These are phyloP conservation scores for Brienomyrus longianalis DNA, from an alignment of 2,113 vertebrate species.

Conservation along the genomic window DNA sequence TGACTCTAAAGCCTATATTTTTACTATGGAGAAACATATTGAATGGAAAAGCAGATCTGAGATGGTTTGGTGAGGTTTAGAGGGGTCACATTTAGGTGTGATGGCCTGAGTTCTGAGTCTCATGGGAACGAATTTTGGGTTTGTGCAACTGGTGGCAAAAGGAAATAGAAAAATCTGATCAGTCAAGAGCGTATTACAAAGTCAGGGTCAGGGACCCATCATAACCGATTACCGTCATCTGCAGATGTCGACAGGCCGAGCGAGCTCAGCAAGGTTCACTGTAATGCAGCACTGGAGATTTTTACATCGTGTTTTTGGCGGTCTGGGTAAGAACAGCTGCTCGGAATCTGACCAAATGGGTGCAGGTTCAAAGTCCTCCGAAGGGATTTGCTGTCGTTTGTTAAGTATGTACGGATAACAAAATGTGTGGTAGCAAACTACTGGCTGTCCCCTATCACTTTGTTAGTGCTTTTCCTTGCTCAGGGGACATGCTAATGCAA, in stretches of 20 bases:
- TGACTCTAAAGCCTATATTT: constrained; percentile 28
- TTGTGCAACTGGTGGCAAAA: not conserved
- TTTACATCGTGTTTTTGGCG: not conserved
- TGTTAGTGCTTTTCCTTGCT: not conserved
- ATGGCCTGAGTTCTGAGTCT: not conserved
- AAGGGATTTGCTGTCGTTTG: not conserved
- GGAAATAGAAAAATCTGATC: not conserved
- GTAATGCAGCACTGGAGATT: not conserved
- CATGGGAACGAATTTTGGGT: constrained; percentile 7
- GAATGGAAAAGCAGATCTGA: constrained; percentile 31
- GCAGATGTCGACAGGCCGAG: not conserved
- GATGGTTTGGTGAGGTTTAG: constrained; percentile 33
- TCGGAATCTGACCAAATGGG: not conserved
- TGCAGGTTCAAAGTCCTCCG: not conserved
- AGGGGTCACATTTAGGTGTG: constrained; percentile 38
- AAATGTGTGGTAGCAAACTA: not conserved
- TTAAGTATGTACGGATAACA: not conserved
- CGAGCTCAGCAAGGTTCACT: not conserved
- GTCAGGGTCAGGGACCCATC: not conserved
- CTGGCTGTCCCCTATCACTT: not conserved
- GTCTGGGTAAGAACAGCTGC: not conserved
- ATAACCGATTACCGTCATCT: not conserved
- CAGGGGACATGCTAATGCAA: not conserved
- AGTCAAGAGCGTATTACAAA: not conserved
- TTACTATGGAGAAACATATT: constrained; percentile 24